phyloP scores from a whole-genome alignment of 1,140 invertebrate genomes.

The Dermatophagoides farinae region DNA sequence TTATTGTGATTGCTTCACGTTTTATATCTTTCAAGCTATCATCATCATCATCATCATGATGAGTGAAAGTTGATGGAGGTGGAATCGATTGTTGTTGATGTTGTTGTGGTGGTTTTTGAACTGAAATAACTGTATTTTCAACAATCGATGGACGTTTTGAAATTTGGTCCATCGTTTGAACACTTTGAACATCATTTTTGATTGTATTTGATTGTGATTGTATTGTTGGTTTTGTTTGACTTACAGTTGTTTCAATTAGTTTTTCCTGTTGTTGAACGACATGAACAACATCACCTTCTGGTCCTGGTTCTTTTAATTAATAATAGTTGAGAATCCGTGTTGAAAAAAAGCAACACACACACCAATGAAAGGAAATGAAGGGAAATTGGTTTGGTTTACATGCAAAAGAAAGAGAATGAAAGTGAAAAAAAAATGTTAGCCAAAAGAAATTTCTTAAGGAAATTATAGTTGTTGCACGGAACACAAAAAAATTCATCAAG shows the following conservation, averaged over 20 bases:
- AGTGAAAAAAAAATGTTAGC: too few species aligned
- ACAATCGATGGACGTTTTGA: constrained; percentile 17
- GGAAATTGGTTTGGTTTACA: too few species aligned
- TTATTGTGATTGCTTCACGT: constrained; percentile 27
- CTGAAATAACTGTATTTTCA: constrained; percentile 22
- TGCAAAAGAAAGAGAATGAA: too few species aligned
- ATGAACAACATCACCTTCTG: not conserved
- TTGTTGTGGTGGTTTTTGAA: not conserved
- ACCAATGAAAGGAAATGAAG: too few species aligned
- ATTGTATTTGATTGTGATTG: constrained; percentile 23
- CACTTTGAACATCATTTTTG: constrained; percentile 31
- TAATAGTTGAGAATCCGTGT: too few species aligned
- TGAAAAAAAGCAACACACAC: too few species aligned
- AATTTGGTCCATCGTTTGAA: constrained; percentile 21
- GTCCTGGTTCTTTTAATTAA: too few species aligned
- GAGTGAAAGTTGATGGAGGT: too few species aligned
- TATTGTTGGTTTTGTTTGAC: not conserved
- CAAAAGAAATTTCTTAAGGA: too few species aligned
- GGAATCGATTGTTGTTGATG: too few species aligned
- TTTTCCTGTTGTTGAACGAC: not conserved
- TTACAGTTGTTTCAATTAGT: not conserved
- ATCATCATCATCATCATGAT: not conserved
- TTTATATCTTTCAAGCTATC: not conserved
- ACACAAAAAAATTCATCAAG: too few species aligned
- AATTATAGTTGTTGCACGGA: too few species aligned